These are phyloP conservation scores for Malurus leucopterus DNA, from an alignment of 2,797 vertebrate genomes.

Conservation along the genomic window DNA sequence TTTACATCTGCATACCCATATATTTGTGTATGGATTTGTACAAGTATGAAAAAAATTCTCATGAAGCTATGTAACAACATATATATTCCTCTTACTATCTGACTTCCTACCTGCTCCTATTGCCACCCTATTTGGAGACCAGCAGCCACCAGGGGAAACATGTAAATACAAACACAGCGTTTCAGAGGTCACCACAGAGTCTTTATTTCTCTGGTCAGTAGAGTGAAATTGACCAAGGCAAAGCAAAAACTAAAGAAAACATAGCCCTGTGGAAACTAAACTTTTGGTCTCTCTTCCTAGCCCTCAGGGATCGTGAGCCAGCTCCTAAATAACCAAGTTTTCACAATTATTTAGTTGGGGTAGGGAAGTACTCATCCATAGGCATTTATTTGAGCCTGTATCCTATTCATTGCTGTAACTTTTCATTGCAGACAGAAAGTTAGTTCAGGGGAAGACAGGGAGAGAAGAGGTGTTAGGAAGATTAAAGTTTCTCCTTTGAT, in stretches of 20 bases:
- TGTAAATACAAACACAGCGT: not conserved
- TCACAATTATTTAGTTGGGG: not conserved
- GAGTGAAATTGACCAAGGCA: not conserved
- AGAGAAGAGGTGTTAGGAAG: not conserved
- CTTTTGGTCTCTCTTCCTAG: not conserved
- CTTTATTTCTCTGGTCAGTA: not conserved
- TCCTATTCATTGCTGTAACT: not conserved
- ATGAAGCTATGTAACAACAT: not conserved
- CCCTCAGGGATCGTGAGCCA: not conserved
- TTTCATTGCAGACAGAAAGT: not conserved
- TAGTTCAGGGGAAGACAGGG: rapidly evolving
- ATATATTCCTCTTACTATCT: not conserved
- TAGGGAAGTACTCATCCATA: not conserved
- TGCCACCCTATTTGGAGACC: not conserved
- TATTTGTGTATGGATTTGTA: not conserved
- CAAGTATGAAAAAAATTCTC: not conserved
- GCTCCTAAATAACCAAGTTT: not conserved
- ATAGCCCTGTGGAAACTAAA: not conserved
- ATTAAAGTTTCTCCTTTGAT: not conserved
- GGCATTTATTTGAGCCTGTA: not conserved
- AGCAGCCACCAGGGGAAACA: not conserved
- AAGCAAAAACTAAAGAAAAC: not conserved
- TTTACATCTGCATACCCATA: rapidly evolving
- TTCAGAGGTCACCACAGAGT: not conserved
- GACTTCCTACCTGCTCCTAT: not conserved